phyloP scores from a whole-genome alignment of 1,140 invertebrate species.

The Ridgeia piscesae region DNA sequence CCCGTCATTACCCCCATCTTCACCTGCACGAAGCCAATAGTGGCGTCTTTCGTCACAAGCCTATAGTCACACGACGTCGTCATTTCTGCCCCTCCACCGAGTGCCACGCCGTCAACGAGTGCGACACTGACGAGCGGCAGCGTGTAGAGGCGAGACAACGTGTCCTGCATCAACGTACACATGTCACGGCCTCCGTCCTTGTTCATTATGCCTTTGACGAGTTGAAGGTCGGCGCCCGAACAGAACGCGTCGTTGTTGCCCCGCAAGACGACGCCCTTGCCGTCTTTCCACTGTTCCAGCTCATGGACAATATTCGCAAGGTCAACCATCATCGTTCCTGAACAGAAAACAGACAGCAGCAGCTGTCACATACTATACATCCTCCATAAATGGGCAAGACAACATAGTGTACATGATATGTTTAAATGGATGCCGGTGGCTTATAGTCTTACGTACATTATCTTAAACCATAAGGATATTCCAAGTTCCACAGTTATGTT shows the following conservation, averaged over 20 bases:
- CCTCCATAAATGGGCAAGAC: not conserved
- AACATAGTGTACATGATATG: not conserved
- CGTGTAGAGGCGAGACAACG: conserved; percentile 56
- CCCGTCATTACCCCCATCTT: conserved; percentile 65
- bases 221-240: conserved; percentile 65
- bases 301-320: conserved; percentile 57
- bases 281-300: conserved; percentile 59
- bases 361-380: not conserved
- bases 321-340: conserved; percentile 68
- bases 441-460: not conserved
- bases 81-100: conserved; percentile 68
- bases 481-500: not conserved
- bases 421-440: not conserved
- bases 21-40: conserved; percentile 65
- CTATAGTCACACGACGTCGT: conserved; percentile 64
- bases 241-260: conserved; percentile 63
- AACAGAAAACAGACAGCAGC: conserved; percentile 34
- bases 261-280: conserved; percentile 63
- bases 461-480: not conserved
- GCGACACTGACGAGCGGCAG: conserved; percentile 63
- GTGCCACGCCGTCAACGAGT: conserved; percentile 61
- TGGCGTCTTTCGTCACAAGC: conserved; percentile 56
- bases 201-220: conserved; percentile 48
- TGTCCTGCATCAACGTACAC: conserved; percentile 62
- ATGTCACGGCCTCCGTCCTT: conserved; percentile 56